A percentile compares a stretch with the other conserved stretches of the same genome.
These are phyloP conservation scores for Leptura quadrifasciata DNA, from an alignment of 2,888 invertebrate species.

Conservation along the genomic window DNA sequence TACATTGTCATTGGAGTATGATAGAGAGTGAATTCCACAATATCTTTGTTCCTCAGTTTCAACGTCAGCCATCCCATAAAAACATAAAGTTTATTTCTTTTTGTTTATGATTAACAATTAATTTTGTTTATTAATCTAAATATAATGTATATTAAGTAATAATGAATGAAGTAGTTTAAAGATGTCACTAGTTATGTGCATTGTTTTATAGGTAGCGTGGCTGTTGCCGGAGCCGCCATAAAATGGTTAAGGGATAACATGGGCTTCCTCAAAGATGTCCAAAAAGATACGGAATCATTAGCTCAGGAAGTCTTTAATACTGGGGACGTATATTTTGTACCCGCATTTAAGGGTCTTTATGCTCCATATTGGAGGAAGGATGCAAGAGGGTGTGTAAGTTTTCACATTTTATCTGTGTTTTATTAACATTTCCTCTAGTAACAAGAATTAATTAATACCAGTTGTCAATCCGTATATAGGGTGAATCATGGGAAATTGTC, in stretches of 20 bases:
- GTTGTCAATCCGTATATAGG: not conserved
- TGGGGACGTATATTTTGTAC: constrained; percentile 98
- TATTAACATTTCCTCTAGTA: constrained; percentile 16
- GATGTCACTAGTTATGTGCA: not conserved
- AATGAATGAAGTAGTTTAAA: too few relatives aligned
- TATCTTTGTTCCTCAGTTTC: too few relatives aligned
- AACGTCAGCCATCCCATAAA: too few relatives aligned
- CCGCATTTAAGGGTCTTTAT: constrained; percentile 96
- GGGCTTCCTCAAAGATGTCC: constrained; percentile 85
- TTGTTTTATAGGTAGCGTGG: constrained; percentile 82
- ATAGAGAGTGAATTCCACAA: too few relatives aligned
- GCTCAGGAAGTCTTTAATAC: constrained; percentile 85
- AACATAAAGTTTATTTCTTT: too few relatives aligned
- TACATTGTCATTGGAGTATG: too few relatives aligned
- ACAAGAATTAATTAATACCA: not conserved
- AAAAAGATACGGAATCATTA: constrained; percentile 79
- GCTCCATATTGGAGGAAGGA: constrained; percentile 99
- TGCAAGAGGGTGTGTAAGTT: constrained; percentile 87
- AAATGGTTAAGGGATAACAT: constrained; percentile 96
- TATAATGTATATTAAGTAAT: too few relatives aligned
- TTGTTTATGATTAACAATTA: too few relatives aligned
- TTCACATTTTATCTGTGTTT: constrained; percentile 49
- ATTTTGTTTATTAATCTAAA: too few relatives aligned
- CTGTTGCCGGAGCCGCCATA: constrained; percentile 93
- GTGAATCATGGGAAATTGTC: not conserved